Conservation (phyloP, 2,113 vertebrate species). For the Brienomyrus brachyistius region DNA sequence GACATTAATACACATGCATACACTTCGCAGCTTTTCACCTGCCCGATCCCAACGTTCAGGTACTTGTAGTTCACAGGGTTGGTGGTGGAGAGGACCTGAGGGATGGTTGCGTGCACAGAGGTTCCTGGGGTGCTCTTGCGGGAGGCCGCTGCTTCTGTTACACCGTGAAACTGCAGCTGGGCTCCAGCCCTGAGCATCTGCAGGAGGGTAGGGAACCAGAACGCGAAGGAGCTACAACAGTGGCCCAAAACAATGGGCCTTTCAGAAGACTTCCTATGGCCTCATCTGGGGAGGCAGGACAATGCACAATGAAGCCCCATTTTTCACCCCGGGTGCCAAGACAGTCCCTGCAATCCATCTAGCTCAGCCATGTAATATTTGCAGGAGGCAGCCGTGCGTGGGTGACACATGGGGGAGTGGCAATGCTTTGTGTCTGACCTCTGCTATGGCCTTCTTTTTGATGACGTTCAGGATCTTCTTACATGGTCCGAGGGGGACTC, state of each 20-base stretch:
- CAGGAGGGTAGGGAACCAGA: not conserved
- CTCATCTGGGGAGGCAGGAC: not conserved
- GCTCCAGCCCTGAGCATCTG: conserved; percentile 18
- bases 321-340: not conserved
- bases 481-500: conserved; percentile 88
- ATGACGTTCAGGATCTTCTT: conserved; percentile 82
- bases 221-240: not conserved
- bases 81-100: conserved; percentile 58
- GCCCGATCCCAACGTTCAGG: conserved; percentile 79
- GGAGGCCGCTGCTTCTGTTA: conserved; percentile 2
- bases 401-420: not conserved
- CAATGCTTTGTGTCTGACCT: conserved; percentile 43
- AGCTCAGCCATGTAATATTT: not conserved
- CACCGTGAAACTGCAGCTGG: not conserved
- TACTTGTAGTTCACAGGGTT: conserved; percentile 40
- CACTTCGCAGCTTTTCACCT: conserved; percentile 61
- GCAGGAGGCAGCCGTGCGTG: not conserved
- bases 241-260: conserved; percentile 16
- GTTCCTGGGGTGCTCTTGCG: conserved; percentile 15
- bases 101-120: conserved; percentile 36
- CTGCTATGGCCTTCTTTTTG: conserved; percentile 38
- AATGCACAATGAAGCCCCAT: not conserved
- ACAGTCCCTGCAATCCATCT: not conserved
- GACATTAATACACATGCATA: not conserved
- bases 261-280: conserved; percentile 5